These are phyloP conservation scores for Suillia variegata DNA, from an alignment of 2,888 invertebrate genomes.

Conservation along the genomic window DNA sequence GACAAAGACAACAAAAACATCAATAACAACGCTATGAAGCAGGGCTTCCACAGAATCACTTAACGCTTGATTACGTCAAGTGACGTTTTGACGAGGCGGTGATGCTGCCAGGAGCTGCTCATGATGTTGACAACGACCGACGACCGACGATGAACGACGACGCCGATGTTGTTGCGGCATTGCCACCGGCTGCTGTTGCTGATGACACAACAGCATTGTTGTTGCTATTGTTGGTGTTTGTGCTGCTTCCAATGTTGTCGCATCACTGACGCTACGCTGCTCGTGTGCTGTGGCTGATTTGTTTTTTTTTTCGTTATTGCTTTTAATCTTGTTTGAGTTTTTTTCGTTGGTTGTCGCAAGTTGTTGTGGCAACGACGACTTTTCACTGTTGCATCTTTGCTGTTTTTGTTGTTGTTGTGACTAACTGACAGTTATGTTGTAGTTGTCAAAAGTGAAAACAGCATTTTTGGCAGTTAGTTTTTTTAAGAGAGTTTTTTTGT, in stretches of 20 bases:
- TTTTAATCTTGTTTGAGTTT: not conserved
- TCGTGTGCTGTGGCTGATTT: not conserved
- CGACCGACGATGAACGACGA: not conserved
- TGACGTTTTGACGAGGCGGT: constrained; percentile 50
- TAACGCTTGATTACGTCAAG: constrained; percentile 57
- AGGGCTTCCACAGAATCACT: constrained; percentile 53
- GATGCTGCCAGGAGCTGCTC: constrained; percentile 46
- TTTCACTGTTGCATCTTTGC: not conserved
- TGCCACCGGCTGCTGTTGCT: too few species aligned
- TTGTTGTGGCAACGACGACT: not conserved
- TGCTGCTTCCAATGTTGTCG: not conserved
- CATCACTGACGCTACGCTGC: not conserved
- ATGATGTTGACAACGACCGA: constrained; percentile 18
- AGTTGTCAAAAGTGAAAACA: not conserved
- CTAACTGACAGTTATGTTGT: not conserved
- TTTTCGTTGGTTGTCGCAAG: not conserved
- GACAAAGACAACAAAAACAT: too few species aligned
- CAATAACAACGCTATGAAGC: too few species aligned
- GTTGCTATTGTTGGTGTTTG: not conserved
- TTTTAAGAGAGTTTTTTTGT: too few species aligned
- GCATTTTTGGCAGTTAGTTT: too few species aligned
- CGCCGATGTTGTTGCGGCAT: not conserved
- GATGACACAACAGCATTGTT: not conserved
- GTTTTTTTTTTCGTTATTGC: too few species aligned
- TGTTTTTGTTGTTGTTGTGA: not conserved